Evolutionary conservation across 2,113 vertebrate genomes (phyloP).

Genomic region (Rhagologus leucostigma): DNA sequence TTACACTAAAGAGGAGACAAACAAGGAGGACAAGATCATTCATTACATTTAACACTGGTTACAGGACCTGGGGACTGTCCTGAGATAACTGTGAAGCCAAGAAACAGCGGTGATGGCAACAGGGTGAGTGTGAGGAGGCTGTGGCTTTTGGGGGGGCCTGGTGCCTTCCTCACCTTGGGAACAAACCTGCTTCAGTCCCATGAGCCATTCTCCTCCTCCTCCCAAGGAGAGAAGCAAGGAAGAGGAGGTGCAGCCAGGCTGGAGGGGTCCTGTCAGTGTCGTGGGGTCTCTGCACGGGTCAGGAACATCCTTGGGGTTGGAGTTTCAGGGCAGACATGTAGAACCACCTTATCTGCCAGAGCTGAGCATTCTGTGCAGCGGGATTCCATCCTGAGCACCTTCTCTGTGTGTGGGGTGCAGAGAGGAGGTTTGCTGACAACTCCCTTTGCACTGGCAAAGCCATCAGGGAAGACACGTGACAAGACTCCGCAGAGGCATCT

Average conservation of each 20-base stretch:
- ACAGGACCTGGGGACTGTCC: conserved; percentile 1
- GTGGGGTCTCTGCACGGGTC: neutral
- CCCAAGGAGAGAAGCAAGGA: neutral
- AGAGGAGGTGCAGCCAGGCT: neutral
- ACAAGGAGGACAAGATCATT: conserved; percentile 57
- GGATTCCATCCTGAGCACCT: neutral
- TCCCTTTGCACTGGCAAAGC: neutral
- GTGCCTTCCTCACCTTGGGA: neutral
- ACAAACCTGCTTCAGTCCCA: neutral
- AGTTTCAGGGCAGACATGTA: neutral
- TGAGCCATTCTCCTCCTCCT: neutral
- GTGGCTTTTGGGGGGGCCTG: neutral
- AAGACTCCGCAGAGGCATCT: neutral
- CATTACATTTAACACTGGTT: conserved; percentile 30
- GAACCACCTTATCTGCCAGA: neutral
- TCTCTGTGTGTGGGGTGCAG: neutral
- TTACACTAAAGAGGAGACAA: conserved; percentile 60
- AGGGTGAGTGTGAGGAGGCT: neutral
- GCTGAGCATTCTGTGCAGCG: neutral
- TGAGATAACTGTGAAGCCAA: neutral
- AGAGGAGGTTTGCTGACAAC: neutral
- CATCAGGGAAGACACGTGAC: neutral
- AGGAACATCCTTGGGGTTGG: neutral
- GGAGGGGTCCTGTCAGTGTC: rapidly evolving
- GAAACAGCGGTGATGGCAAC: neutral